Conservation (phyloP, 2,113 vertebrate species). For the Corythaixoides concolor region DNA sequence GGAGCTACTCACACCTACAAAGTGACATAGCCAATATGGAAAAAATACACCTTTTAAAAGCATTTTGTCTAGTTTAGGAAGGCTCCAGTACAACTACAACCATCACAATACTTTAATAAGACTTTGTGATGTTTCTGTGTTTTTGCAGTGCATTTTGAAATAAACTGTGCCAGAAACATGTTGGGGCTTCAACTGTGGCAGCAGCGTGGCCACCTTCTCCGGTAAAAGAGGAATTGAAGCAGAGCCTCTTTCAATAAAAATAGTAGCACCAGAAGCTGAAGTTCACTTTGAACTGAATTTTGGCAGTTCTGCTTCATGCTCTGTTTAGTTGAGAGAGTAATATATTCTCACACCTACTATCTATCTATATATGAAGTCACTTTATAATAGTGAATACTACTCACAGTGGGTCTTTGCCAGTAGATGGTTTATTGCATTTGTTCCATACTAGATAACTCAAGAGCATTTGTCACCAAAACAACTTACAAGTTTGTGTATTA, state of each 20-base stretch:
- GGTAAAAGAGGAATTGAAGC: slow-evolving; percentile 17
- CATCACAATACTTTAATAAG: neutral
- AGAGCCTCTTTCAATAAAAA: neutral
- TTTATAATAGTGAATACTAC: neutral
- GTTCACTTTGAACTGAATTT: neutral
- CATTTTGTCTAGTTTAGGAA: neutral
- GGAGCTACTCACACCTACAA: neutral
- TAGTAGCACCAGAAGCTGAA: neutral
- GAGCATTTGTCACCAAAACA: neutral
- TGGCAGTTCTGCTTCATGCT: neutral
- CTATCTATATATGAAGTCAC: neutral
- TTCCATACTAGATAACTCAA: neutral
- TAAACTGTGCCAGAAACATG: neutral
- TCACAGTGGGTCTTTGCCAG: neutral
- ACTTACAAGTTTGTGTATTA: neutral
- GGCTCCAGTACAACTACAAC: neutral
- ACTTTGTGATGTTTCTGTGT: neutral
- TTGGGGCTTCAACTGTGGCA: neutral
- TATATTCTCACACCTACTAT: neutral
- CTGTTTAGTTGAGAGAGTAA: neutral
- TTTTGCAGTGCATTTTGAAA: neutral
- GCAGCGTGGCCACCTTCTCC: neutral
- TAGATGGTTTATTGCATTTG: neutral
- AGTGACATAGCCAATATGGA: neutral
- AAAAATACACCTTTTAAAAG: neutral